Base-by-base conservation (phyloP, 2,888 invertebrate species). In the Nezara viridula region DNA sequence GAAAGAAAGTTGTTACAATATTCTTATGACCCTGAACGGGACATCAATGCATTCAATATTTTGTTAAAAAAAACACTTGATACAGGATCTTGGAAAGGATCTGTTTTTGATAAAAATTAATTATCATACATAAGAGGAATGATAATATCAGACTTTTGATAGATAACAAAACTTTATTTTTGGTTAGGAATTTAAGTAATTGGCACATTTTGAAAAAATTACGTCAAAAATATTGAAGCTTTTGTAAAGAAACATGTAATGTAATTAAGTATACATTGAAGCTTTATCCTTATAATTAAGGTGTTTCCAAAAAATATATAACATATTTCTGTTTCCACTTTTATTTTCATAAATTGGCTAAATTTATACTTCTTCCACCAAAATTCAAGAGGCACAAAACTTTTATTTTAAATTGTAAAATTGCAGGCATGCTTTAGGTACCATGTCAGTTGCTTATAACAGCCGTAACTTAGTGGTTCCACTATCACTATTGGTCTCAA, bases 381-480 rank as follows among this genome's bases (percentile, higher is more conserved):
- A 60, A 32, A 27, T 60, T 27, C 16, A 32, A 60, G 14, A 14
- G 27, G 0, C 27, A 60, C 16, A 60, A 0, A 60, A 60, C 4
- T 60, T 16, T 77, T 77, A 77, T 77, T 40, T 77, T 40, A 40
- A 44, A 40, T 40, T 24, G 12, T 81, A n/a, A 44, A 9, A 47
- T 81, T 81, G 44, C 81, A 81, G 81, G 81, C 24, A 81, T 44
- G 81, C 81, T 44, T 81, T 81, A 81, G 44, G 44, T n/a, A 81
- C 44, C 12, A 81, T 81, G 81, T 44, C 81, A 44, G 44, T 44
- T 24, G 81, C 81, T 44, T 81, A 81, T 5, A 81, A 81, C 81
- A 81, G 81, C 44, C 81, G 81, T 47, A 44, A 44, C n/a, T 81
- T 81, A 81, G 44, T 47, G 81, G 81, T 81, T n/a, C 81, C 81